phyloP scores from a whole-genome alignment of 2,113 vertebrate species.

The Mirza zaza region DNA sequence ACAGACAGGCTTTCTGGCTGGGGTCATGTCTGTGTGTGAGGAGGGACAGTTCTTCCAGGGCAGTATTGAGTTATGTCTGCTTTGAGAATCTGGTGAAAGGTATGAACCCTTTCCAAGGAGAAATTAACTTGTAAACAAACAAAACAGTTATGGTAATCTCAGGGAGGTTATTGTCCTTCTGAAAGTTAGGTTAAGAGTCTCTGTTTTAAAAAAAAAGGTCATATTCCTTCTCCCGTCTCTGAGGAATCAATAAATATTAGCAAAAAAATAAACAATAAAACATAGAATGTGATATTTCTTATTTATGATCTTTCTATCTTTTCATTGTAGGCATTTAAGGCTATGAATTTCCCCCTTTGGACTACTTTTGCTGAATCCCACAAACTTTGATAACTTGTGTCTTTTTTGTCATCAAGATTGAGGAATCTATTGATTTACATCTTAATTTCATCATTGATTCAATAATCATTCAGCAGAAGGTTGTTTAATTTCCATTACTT shows the following conservation, averaged over 20 bases:
- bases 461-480: too few relatives aligned
- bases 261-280: too few relatives aligned
- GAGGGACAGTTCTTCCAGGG: background rate
- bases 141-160: background rate
- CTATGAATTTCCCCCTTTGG: too few relatives aligned
- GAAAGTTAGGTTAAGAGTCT: constrained; percentile 17
- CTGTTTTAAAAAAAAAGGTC: background rate
- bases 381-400: too few relatives aligned
- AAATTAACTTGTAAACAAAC: background rate
- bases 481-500: too few relatives aligned
- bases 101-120: background rate
- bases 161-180: background rate
- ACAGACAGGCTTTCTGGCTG: background rate
- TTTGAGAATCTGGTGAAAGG: constrained; percentile 38
- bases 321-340: too few relatives aligned
- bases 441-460: too few relatives aligned
- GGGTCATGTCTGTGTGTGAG: background rate
- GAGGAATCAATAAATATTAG: background rate
- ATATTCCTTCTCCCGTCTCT: background rate
- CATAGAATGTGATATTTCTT: background rate
- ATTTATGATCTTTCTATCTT: too few relatives aligned
- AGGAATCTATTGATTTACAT: too few relatives aligned
- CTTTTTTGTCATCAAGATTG: too few relatives aligned
- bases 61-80: background rate
- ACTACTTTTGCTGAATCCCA: too few relatives aligned